phyloP scores from a whole-genome alignment of 1,140 invertebrate species.

The Copidosoma floridanum region DNA sequence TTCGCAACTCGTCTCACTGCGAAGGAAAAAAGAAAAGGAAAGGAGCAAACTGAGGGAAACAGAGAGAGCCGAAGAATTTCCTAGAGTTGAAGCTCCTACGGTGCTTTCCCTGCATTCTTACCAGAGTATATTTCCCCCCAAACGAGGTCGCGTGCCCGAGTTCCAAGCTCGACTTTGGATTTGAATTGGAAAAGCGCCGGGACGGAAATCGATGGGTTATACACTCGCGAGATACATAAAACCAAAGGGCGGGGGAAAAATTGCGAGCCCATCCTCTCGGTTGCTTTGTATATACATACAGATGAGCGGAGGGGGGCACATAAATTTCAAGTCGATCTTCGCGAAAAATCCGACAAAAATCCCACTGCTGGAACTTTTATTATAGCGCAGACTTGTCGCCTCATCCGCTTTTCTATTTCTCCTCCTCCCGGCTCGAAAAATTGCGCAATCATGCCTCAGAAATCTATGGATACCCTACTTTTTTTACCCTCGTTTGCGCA shows the following conservation, averaged over 20 bases:
- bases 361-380: background rate
- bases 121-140: background rate
- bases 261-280: background rate
- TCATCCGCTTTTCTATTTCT: too few species aligned
- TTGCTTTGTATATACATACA: too few species aligned
- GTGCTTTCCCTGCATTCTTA: background rate
- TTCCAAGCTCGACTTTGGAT: background rate
- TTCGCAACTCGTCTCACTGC: background rate
- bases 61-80: constrained; percentile 11
- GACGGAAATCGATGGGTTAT: too few species aligned
- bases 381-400: constrained; percentile 2
- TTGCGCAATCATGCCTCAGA: too few species aligned
- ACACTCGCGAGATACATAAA: too few species aligned
- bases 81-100: constrained; percentile 15
- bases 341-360: constrained; percentile 19
- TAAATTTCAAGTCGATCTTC: constrained; percentile 20
- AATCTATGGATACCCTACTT: too few species aligned
- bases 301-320: background rate
- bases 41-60: background rate
- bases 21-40: background rate
- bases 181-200: constrained; percentile 22
- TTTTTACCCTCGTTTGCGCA: too few species aligned
- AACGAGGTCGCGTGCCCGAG: background rate
- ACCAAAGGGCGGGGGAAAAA: background rate
- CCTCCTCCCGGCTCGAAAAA: too few species aligned